Evolutionary conservation across 1,140 invertebrate species (phyloP).

Genomic region (Lethocerus indicus): DNA sequence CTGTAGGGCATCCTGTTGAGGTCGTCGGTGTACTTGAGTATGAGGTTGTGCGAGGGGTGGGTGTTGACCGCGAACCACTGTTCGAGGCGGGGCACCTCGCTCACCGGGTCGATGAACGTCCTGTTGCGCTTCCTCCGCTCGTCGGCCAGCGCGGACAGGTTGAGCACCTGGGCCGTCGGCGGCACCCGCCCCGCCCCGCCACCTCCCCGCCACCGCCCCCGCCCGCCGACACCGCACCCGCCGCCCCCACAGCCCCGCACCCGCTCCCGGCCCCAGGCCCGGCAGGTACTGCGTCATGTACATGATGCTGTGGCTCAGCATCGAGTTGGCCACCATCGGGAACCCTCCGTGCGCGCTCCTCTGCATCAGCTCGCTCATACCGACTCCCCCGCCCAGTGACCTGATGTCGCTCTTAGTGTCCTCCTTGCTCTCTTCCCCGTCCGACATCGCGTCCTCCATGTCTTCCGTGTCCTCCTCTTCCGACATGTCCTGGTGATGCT

Average conservation of each 20-base stretch:
- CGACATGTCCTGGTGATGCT: constrained; percentile 37
- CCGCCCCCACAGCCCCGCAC: constrained; percentile 28
- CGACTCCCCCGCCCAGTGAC: constrained; percentile 19
- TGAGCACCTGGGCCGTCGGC: constrained; percentile 26
- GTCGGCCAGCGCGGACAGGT: constrained; percentile 32
- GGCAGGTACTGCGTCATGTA: constrained; percentile 80
- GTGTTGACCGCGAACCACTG: constrained; percentile 96
- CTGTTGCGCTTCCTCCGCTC: constrained; percentile 84
- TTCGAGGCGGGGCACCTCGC: constrained; percentile 90
- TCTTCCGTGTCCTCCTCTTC: constrained; percentile 40
- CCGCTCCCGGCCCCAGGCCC: constrained; percentile 23
- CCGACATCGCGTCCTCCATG: constrained; percentile 28
- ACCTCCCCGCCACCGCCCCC: too few species aligned
- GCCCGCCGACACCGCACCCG: constrained; percentile 28
- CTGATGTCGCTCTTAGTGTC: constrained; percentile 10
- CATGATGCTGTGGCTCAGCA: constrained; percentile 68
- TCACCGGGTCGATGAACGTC: constrained; percentile 97
- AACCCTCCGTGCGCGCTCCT: constrained; percentile 40
- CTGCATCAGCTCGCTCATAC: constrained; percentile 24
- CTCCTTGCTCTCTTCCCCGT: constrained; percentile 23
- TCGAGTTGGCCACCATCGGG: constrained; percentile 58
- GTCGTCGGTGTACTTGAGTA: constrained; percentile 92
- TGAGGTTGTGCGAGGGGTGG: constrained; percentile 90
- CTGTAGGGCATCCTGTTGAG: constrained; percentile 87
- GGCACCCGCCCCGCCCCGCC: constrained; percentile 30